Evolutionary conservation across 1,140 invertebrate genomes (phyloP), one percentile per base, ranked within the genome.

Genomic region (Dinoponera quadriceps): DNA sequence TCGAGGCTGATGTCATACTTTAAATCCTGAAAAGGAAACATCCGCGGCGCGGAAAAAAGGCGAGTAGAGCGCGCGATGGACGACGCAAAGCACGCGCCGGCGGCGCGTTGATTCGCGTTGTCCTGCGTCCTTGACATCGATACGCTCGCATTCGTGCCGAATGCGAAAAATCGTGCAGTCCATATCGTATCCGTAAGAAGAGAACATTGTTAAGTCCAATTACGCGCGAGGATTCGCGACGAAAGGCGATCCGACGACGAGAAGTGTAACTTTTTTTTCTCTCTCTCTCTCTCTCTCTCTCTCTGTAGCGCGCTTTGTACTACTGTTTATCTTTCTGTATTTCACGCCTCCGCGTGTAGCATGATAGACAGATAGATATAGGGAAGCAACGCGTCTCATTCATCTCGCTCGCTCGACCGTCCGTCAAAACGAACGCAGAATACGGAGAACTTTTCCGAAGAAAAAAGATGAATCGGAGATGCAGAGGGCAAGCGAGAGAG

Each of bases 51-150:
- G 51, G 48, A 66, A 71, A 82, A 83, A 83, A 48, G 54, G 44
- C 44, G 33, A 68, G 51, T 27, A 55, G 22, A 63, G 80, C 20
- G n/a, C 38, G 11, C 25, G 51, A 80, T 16, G 57, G n/a, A n/a
- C n/a, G n/a, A n/a, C n/a, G 44, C 29, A 81, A 27, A 48, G 48
- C 63, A 14, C n/a, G n/a, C 57, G 63, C 60, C 48, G 82, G 48
- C 83, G 38, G 38, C 9, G 38, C 38, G 38, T 75, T 66, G 77
- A 29, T 71, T 74, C 68, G 51, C 63, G 69, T 66, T 83, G 75
- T 77, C 54, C 83, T 29, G 51, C 59, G 81, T 82, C 89, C 89
- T 90, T 89, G 89, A 88, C 89, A 90, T 77, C 84, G 59, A 88
- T 89, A 62, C 71, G 69, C 18, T 83, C 20, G 54, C 82, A 57